A percentile compares a stretch with the other conserved stretches of the same genome.
Evolutionary conservation across 2,113 vertebrate genomes (phyloP).

Genomic region (Cephalopterus ornatus): DNA sequence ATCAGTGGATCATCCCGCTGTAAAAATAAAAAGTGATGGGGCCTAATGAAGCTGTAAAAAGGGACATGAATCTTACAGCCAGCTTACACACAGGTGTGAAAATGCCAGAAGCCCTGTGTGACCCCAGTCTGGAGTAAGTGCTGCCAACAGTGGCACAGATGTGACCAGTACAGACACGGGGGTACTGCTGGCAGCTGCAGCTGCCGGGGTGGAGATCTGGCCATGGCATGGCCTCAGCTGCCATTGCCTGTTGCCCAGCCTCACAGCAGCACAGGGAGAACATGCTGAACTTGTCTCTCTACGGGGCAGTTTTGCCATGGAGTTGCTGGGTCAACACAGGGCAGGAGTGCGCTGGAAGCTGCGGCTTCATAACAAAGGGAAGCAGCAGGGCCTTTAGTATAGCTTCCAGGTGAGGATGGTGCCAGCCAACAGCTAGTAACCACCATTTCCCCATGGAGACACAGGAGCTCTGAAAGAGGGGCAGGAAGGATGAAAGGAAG

Average conservation of each 20-base stretch:
- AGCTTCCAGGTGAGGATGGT: not conserved
- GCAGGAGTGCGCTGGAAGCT: not conserved
- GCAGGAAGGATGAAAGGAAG: not conserved
- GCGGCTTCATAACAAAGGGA: not conserved
- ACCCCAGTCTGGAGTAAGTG: not conserved
- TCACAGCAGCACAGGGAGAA: not conserved
- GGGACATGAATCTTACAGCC: not conserved
- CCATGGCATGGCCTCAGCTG: not conserved
- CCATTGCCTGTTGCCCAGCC: not conserved
- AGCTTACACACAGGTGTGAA: not conserved
- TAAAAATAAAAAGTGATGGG: slow-evolving; percentile 29
- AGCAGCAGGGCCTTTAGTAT: not conserved
- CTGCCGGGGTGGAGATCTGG: not conserved
- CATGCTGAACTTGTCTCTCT: not conserved
- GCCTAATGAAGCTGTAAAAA: slow-evolving; percentile 43
- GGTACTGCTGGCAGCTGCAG: not conserved
- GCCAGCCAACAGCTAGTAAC: accelerated
- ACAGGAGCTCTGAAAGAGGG: not conserved
- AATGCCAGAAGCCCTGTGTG: not conserved
- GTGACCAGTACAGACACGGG: not conserved
- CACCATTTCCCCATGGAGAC: not conserved
- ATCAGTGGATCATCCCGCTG: not conserved
- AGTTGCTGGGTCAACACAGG: not conserved
- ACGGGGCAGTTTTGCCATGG: accelerated
- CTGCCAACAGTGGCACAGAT: not conserved